Percentiles rank a stretch among this genome's conserved stretches.
Conservation (phyloP, 1,140 invertebrate genomes). For the Pogonognathellus flavescens region DNA sequence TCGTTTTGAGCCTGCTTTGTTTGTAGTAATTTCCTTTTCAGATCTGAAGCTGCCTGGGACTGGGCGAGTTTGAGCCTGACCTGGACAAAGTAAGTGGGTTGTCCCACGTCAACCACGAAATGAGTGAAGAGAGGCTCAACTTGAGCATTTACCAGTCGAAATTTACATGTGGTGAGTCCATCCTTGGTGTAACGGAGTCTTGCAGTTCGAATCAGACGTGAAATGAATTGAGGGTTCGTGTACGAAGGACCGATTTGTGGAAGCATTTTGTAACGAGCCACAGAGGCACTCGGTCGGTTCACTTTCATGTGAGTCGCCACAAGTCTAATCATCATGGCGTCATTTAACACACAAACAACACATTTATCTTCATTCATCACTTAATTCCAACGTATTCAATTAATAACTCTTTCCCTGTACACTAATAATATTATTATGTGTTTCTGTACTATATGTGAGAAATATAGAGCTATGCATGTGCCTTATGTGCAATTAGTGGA, state of each 20-base stretch:
- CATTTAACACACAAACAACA: not conserved
- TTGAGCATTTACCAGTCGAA: conserved; percentile 60
- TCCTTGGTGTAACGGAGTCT: conserved; percentile 72
- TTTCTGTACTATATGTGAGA: not conserved
- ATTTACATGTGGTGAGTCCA: conserved; percentile 73
- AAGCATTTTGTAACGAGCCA: conserved; percentile 73
- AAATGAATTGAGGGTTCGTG: conserved; percentile 70
- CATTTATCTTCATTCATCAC: conserved; percentile 5
- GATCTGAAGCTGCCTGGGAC: not conserved
- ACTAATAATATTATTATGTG: not conserved
- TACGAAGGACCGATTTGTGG: conserved; percentile 71
- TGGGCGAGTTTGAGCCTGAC: not conserved
- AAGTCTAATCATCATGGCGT: conserved; percentile 6
- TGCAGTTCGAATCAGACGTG: conserved; percentile 71
- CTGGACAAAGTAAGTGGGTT: conserved; percentile 29
- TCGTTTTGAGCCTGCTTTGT: not conserved
- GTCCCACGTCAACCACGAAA: conserved; percentile 55
- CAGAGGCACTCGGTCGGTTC: conserved; percentile 38
- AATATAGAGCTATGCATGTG: no score
- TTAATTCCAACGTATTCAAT: no score
- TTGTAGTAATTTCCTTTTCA: not conserved
- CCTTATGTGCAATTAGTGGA: no score
- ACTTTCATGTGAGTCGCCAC: conserved; percentile 52
- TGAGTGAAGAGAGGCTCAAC: conserved; percentile 46
- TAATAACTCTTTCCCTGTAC: not conserved